A percentile compares a stretch with the other conserved stretches of the same genome.
Evolutionary conservation across 1,140 invertebrate species (phyloP).

Genomic region (Tachypleus tridentatus): DNA sequence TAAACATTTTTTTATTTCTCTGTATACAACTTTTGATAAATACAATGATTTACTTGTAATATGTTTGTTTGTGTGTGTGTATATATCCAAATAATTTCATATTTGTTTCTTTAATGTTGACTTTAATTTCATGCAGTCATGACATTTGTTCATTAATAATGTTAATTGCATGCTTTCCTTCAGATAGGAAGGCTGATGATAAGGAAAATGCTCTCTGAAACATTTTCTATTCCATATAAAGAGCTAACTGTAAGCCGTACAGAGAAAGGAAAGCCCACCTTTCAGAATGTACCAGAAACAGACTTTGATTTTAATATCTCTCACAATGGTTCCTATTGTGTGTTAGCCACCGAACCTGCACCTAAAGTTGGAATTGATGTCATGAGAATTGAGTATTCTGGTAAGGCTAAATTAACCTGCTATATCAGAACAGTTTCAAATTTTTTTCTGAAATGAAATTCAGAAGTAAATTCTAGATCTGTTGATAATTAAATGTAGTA

Average conservation of each 20-base stretch:
- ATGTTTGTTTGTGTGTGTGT: too few species aligned
- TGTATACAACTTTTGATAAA: too few species aligned
- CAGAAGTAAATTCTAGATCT: too few species aligned
- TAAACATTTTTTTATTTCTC: too few species aligned
- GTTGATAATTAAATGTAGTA: too few species aligned
- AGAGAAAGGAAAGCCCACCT: conserved; percentile 39
- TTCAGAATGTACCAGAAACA: conserved; percentile 22
- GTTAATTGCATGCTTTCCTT: conserved; percentile 30
- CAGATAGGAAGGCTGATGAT: conserved; percentile 72
- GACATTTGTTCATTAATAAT: too few species aligned
- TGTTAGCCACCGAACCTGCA: conserved; percentile 53
- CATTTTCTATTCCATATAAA: conserved; percentile 48
- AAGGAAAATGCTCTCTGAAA: conserved; percentile 56
- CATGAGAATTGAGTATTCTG: conserved; percentile 38
- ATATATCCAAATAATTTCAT: too few species aligned
- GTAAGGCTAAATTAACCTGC: background rate
- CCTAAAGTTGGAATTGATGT: conserved; percentile 40
- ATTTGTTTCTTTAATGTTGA: too few species aligned
- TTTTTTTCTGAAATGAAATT: too few species aligned
- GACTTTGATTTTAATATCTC: conserved; percentile 71
- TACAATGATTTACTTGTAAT: too few species aligned
- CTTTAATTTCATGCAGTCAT: too few species aligned
- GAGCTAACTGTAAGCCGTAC: conserved; percentile 37
- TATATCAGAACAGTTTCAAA: too few species aligned
- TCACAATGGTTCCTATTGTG: conserved; percentile 75